Percentiles rank a stretch among this genome's conserved stretches.
phyloP scores from a whole-genome alignment of 2,888 invertebrate species.

The Seira ritae region DNA sequence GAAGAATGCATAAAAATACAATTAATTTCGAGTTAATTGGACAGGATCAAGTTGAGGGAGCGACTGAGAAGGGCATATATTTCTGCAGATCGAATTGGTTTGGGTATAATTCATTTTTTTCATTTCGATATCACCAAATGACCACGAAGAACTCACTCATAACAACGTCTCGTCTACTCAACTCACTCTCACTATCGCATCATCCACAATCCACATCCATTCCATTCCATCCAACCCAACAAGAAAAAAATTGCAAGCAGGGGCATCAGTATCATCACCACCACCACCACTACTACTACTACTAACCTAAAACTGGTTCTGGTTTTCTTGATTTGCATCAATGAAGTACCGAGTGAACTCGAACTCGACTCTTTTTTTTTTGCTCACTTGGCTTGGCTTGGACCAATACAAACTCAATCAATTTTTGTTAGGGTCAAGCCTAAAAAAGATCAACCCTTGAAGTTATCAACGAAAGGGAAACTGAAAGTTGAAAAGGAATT shows the following conservation, averaged over 20 bases:
- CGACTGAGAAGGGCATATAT: constrained; percentile 5
- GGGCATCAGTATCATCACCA: neutral
- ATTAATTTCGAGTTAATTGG: constrained; percentile 40
- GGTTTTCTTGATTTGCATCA: constrained; percentile 4
- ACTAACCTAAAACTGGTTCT: constrained; percentile 50
- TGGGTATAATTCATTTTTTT: constrained; percentile 3
- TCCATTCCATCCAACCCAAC: neutral
- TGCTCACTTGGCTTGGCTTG: constrained; percentile 28
- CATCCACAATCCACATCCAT: neutral
- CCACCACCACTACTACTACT: constrained; percentile 1
- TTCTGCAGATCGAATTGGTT: neutral
- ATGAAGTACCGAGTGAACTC: constrained; percentile 23
- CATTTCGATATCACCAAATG: neutral
- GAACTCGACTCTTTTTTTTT: neutral
- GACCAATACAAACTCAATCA: constrained; percentile 28
- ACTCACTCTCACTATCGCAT: neutral
- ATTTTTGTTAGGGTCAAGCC: constrained; percentile 41
- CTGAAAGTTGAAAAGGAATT: constrained; percentile 50
- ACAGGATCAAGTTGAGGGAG: neutral
- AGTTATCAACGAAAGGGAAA: constrained; percentile 27
- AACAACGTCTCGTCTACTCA: constrained; percentile 23
- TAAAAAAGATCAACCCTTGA: constrained; percentile 21
- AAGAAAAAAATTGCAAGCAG: neutral
- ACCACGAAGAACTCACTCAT: neutral
- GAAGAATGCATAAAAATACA: constrained; percentile 32